Evolutionary conservation across 92 coral and sea anemone genomes (phyloP), one percentile per base, ranked within the genome.

Genomic region (Palythoa heliodiscus): DNA sequence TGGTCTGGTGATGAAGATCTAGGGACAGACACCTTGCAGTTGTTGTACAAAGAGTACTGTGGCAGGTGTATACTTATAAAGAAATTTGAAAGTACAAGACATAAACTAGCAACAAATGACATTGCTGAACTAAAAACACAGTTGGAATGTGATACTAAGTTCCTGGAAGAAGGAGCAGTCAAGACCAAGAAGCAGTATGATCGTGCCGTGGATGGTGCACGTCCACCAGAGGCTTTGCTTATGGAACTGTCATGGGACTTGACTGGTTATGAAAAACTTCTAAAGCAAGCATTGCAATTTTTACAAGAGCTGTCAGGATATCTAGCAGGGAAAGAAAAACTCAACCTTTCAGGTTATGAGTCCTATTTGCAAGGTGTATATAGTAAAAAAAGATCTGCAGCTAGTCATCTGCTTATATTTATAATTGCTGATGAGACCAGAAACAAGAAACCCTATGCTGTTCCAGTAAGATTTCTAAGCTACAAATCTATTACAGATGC

Each of bases 1-100:
- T 91, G 94, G 97, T 78, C 94, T 71, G 97, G 94, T 20, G 94
- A 91, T 85, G 93, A 91, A 72, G 91, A 91, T 73, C 83, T 93
- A 25, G 97, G 90, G 68, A 17, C 14, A 19, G 72, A 40, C 14
- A 23, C 38, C 6, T 23, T 68, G 72, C 39, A 22, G 39, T 22
- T 23, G 8, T 38, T 88, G 73, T 53, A 82, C 53, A 73, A 85
- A 17, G 85, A 79, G 37, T 88, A 88, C 61, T 76, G 84, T 48
- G 73, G n/a, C 23, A 73, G 91, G 57, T 67, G 87, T 48, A 40
- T 4, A 67, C 38, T 50, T 82, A 77, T 82, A 25, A 82, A 71
- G 57, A 47, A 52, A 58, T 15, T 89, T 12, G 50, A 54, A 75
- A 53, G n/a, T 52, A 25, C 39, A 5, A 17, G 22, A 20, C 70